Percentiles rank a stretch among this genome's conserved stretches.
These are phyloP conservation scores for Epizoanthus ramosus DNA, from an alignment of 92 coral and sea anemone genomes.

Conservation along the genomic window DNA sequence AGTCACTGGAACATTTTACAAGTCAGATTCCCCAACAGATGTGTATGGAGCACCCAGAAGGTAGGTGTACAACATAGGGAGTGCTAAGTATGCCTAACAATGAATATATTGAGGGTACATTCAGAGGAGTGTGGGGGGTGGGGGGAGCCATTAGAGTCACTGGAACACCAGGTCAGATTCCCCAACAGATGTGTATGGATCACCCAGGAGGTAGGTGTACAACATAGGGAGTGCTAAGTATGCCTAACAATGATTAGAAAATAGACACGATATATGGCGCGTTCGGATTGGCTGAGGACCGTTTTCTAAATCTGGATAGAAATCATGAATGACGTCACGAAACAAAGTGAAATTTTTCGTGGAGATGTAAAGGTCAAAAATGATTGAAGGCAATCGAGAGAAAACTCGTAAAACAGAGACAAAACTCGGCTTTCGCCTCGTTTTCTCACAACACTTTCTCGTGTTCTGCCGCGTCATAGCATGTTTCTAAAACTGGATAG, in stretches of 20 bases:
- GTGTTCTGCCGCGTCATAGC: no score
- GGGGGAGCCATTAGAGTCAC: constrained; percentile 83
- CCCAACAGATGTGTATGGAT: constrained; percentile 38
- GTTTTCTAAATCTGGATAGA: no score
- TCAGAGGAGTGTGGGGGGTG: constrained; percentile 86
- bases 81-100: constrained; percentile 56
- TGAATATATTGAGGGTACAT: constrained; percentile 93
- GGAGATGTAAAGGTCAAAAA: no score
- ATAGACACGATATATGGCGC: no score
- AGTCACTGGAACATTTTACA: constrained; percentile 82
- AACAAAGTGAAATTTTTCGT: no score
- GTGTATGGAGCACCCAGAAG: constrained; percentile 46
- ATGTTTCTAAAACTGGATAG: no score
- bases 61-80: constrained; percentile 66
- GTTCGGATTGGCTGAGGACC: no score
- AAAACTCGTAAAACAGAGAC: no score
- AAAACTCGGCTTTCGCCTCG: no score
- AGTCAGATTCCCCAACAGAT: constrained; percentile 53
- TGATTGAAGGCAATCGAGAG: no score
- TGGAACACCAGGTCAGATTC: constrained; percentile 79
- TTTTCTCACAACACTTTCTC: no score
- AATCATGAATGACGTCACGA: no score
- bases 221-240: constrained; percentile 69
- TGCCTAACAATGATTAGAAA: constrained; percentile 64
- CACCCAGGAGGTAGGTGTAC: constrained; percentile 42